A percentile compares a stretch with the other conserved stretches of the same genome.
These are phyloP conservation scores for Sepioteuthis lessoniana DNA, from an alignment of 2,888 invertebrate species.

Conservation along the genomic window DNA sequence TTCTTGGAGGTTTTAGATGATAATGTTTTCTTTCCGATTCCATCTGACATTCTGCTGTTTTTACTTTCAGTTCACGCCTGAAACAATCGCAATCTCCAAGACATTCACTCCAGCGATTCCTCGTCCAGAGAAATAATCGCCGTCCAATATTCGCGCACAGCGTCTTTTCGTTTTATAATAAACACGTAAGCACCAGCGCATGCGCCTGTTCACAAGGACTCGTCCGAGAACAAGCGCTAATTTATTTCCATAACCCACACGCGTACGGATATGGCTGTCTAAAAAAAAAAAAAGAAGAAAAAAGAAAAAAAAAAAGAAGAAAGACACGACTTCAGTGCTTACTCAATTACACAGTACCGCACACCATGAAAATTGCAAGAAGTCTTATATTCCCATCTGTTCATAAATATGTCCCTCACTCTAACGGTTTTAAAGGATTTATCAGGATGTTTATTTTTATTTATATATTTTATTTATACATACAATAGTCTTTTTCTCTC, in stretches of 20 bases:
- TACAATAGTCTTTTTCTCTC: too few species aligned
- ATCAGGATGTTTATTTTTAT: too few species aligned
- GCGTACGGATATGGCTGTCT: too few species aligned
- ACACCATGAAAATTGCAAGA: background rate
- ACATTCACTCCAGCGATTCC: background rate
- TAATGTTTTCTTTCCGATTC: background rate
- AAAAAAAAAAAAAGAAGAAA: too few species aligned
- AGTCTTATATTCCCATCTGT: too few species aligned
- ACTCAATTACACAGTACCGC: background rate
- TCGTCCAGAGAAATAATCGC: conserved; percentile 8
- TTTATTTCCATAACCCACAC: background rate
- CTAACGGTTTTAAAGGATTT: too few species aligned
- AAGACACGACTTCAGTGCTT: background rate
- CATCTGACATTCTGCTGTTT: background rate
- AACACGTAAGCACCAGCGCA: background rate
- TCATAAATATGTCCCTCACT: too few species aligned
- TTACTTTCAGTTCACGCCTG: background rate
- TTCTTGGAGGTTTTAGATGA: background rate
- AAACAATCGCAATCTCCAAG: conserved; percentile 13
- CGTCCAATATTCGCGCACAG: background rate
- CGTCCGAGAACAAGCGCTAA: background rate
- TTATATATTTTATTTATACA: too few species aligned
- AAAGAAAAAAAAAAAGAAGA: too few species aligned
- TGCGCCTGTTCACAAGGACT: background rate
- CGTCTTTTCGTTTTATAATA: background rate